Conservation (phyloP, 2,113 vertebrate species). For the Thunnus thynnus region DNA sequence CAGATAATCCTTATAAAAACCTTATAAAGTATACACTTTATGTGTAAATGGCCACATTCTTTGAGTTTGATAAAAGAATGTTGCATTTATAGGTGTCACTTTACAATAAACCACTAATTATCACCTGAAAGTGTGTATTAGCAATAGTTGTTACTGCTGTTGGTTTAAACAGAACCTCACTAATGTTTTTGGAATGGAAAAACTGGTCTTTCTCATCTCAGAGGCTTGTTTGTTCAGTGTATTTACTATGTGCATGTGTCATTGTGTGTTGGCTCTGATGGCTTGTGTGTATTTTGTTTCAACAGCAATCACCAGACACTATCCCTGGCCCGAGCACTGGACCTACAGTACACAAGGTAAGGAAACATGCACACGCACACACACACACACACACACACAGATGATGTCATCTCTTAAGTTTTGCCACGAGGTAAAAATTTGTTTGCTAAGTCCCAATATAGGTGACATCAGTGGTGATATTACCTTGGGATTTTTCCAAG, state of each 20-base stretch:
- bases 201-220: conserved; percentile 52
- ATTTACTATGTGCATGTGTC: conserved; percentile 51
- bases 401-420: conserved; percentile 69
- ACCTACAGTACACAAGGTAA: conserved; percentile 82
- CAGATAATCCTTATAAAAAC: not conserved
- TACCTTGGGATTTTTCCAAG: conserved; percentile 41
- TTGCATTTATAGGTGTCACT: not conserved
- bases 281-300: conserved; percentile 66
- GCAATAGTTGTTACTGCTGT: not conserved
- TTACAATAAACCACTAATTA: not conserved
- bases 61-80: not conserved
- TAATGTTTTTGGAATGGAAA: conserved; percentile 49
- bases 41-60: not conserved
- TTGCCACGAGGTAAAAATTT: conserved; percentile 31
- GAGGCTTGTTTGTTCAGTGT: conserved; percentile 57
- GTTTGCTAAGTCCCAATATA: conserved; percentile 69
- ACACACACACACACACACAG: conserved; percentile 17
- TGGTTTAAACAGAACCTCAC: conserved; percentile 42
- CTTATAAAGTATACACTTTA: not conserved
- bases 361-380: conserved; percentile 10
- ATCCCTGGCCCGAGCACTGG: conserved; percentile 83
- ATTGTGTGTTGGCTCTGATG: conserved; percentile 54
- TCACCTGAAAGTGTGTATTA: not conserved
- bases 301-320: conserved; percentile 87
- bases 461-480: conserved; percentile 63